phyloP scores from a whole-genome alignment of 2,888 invertebrate genomes.

The Actias luna region DNA sequence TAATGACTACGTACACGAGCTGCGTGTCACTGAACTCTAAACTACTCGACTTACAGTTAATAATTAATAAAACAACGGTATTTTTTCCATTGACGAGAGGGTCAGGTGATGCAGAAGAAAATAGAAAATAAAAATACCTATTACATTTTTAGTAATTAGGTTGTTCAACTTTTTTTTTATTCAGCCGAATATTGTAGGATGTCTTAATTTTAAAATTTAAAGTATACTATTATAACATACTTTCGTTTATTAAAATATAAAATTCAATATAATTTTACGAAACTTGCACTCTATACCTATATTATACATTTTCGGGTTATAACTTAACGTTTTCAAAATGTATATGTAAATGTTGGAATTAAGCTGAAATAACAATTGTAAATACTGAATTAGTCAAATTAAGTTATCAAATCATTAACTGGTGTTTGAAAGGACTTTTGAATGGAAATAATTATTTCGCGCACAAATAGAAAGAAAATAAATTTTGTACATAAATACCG shows the following conservation, averaged over 20 bases:
- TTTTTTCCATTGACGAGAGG: slow-evolving; percentile 40
- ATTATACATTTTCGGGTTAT: too few species aligned
- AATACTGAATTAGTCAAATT: neutral
- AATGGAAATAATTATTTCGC: neutral
- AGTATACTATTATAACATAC: too few species aligned
- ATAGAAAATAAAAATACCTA: slow-evolving; percentile 24
- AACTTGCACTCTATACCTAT: too few species aligned
- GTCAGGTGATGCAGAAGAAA: slow-evolving; percentile 38
- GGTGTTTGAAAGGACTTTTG: neutral
- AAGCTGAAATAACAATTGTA: neutral
- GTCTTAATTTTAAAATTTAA: too few species aligned
- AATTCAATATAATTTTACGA: too few species aligned
- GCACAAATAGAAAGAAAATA: neutral
- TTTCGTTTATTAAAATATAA: too few species aligned
- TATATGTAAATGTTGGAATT: too few species aligned
- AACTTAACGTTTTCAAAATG: too few species aligned
- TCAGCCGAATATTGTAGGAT: too few species aligned
- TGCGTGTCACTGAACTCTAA: slow-evolving; percentile 55
- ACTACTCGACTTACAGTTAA: slow-evolving; percentile 65
- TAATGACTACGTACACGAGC: slow-evolving; percentile 43
- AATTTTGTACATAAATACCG: neutral
- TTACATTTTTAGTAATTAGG: neutral
- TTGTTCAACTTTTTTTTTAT: too few species aligned
- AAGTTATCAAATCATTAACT: neutral
- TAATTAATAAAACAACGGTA: slow-evolving; percentile 73